These are phyloP conservation scores for Endomychus coccineus DNA, from an alignment of 2,888 invertebrate species.

Conservation along the genomic window DNA sequence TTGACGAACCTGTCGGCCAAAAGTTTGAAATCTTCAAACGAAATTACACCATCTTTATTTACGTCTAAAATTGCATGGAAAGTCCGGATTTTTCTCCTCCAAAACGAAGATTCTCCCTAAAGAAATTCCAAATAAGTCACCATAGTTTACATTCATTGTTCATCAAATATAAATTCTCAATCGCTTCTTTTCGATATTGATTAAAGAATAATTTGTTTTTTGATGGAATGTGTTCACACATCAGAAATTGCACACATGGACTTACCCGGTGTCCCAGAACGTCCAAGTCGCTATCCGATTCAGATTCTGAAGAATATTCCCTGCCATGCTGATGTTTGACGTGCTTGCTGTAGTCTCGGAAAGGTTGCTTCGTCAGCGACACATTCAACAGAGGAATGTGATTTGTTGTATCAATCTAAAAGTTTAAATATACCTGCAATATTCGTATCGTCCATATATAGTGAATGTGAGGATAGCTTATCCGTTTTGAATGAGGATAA, in stretches of 20 bases:
- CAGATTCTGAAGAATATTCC: slow-evolving; percentile 38
- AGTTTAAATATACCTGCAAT: too few species aligned
- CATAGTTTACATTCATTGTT: not conserved
- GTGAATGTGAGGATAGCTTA: too few species aligned
- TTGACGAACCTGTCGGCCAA: slow-evolving; percentile 67
- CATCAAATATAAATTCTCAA: too few species aligned
- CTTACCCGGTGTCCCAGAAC: slow-evolving; percentile 43
- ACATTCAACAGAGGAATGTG: too few species aligned
- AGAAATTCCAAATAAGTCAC: too few species aligned
- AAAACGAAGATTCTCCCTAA: slow-evolving; percentile 59
- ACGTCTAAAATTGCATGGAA: slow-evolving; percentile 76
- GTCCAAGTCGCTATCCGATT: slow-evolving; percentile 52
- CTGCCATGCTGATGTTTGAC: slow-evolving; percentile 40
- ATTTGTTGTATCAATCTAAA: too few species aligned
- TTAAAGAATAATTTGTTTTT: not conserved
- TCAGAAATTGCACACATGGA: too few species aligned
- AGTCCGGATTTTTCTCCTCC: slow-evolving; percentile 80
- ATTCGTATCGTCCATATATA: too few species aligned
- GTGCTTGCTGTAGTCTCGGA: slow-evolving; percentile 45
- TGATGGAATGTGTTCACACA: too few species aligned
- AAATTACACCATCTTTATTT: slow-evolving; percentile 79
- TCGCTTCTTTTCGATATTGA: too few species aligned
- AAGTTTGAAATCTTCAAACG: slow-evolving; percentile 72
- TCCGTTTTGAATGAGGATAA: too few species aligned
- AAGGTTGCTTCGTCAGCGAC: not conserved